Evolutionary conservation across 2,888 invertebrate species (phyloP).

Genomic region (Drosophila vallismaia): DNA sequence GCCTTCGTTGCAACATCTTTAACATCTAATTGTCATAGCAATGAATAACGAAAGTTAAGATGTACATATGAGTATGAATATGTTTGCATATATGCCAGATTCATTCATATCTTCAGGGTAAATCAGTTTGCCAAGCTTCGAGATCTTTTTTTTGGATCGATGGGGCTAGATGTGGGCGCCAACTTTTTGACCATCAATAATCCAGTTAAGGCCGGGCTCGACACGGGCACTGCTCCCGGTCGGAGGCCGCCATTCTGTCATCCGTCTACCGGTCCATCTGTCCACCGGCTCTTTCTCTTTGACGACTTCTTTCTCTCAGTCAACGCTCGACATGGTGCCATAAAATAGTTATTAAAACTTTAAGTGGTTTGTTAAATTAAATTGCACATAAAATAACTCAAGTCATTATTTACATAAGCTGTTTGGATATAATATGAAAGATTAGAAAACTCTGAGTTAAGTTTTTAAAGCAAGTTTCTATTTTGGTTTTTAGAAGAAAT

Average conservation of each 20-base stretch:
- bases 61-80: not conserved
- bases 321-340: conserved; percentile 15
- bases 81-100: not conserved
- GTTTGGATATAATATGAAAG: conserved; percentile 8
- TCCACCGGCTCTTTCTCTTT: conserved; percentile 20
- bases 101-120: conserved; percentile 18
- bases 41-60: conserved; percentile 63
- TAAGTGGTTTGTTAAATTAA: conserved; percentile 44
- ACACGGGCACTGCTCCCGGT: conserved; percentile 17
- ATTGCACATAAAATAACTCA: conserved; percentile 23
- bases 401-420: conserved; percentile 42
- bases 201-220: conserved; percentile 22
- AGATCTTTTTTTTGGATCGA: conserved; percentile 14
- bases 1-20: conserved; percentile 67
- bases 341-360: conserved; percentile 44
- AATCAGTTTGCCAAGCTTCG: conserved; percentile 7
- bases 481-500: not conserved
- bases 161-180: conserved; percentile 43
- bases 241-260: conserved; percentile 17
- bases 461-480: not conserved
- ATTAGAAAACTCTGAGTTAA: not conserved
- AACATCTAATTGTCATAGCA: conserved; percentile 53
- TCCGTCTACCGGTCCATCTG: not conserved
- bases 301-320: conserved; percentile 1
- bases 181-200: conserved; percentile 36